These are phyloP conservation scores for Tupaia chinensis DNA, from an alignment of 2,113 vertebrate species.

Conservation along the genomic window DNA sequence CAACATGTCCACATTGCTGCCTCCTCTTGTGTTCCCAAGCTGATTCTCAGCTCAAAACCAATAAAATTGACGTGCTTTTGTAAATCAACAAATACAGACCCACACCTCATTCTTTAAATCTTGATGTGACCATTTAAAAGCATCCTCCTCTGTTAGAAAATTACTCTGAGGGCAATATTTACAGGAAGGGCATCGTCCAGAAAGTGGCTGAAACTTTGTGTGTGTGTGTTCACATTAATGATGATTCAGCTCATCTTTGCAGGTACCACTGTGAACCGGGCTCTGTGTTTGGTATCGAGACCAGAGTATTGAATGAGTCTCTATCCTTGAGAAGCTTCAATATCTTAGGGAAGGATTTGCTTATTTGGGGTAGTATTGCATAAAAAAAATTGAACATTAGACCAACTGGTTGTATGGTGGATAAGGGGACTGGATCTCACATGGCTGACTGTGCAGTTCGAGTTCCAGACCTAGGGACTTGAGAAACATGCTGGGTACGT, in stretches of 20 bases:
- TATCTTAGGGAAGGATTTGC: background rate
- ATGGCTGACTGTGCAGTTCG: no score
- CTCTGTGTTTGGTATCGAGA: background rate
- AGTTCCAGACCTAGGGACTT: no score
- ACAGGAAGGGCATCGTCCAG: constrained; percentile 1
- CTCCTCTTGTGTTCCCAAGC: constrained; percentile 53
- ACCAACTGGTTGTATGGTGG: no score
- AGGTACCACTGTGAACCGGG: background rate
- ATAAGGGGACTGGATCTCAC: no score
- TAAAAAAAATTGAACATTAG: background rate
- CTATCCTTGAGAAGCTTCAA: background rate
- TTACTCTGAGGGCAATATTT: background rate
- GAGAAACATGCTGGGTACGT: no score
- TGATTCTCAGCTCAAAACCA: constrained; percentile 64
- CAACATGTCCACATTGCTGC: constrained; percentile 59
- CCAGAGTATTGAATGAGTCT: background rate
- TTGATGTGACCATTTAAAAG: constrained; percentile 56
- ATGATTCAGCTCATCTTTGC: background rate
- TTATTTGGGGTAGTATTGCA: background rate
- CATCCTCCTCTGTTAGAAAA: background rate
- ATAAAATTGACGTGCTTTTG: constrained; percentile 67
- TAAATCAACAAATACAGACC: constrained; percentile 59
- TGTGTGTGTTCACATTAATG: background rate
- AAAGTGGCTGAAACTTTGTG: background rate
- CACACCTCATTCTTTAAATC: constrained; percentile 56